These are phyloP conservation scores for Phrixothrix hirtus DNA, from an alignment of 2,888 invertebrate species.

Conservation along the genomic window DNA sequence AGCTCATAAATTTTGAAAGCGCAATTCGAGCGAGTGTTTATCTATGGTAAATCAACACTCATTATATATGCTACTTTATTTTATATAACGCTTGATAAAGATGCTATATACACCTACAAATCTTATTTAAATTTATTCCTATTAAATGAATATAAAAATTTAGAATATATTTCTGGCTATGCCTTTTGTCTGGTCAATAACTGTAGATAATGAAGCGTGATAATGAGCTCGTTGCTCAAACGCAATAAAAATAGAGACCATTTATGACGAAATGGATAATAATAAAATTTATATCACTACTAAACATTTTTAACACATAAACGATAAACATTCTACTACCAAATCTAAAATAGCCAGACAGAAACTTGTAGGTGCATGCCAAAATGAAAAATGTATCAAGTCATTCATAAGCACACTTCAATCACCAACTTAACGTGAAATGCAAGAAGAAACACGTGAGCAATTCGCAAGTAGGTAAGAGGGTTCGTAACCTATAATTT, in stretches of 20 bases:
- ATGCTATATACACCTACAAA: slow-evolving; percentile 31
- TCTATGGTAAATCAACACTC: slow-evolving; percentile 26
- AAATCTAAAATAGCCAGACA: slow-evolving; percentile 45
- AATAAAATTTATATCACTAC: slow-evolving; percentile 19
- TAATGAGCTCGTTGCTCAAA: background rate
- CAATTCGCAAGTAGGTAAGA: slow-evolving; percentile 42
- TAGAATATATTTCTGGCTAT: slow-evolving; percentile 34
- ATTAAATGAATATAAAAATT: slow-evolving; percentile 34
- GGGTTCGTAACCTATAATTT: slow-evolving; percentile 32
- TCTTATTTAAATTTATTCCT: slow-evolving; percentile 28
- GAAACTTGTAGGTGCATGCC: slow-evolving; percentile 47
- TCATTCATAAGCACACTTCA: slow-evolving; percentile 39
- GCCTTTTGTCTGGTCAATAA: slow-evolving; percentile 31
- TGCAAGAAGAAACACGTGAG: slow-evolving; percentile 42
- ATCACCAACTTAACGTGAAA: slow-evolving; percentile 39
- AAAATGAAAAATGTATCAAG: slow-evolving; percentile 32
- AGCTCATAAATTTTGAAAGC: slow-evolving; percentile 27
- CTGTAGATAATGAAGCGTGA: slow-evolving; percentile 11
- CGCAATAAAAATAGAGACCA: too few relatives aligned
- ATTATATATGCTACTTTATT: slow-evolving; percentile 24
- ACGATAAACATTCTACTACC: slow-evolving; percentile 41
- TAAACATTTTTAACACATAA: slow-evolving; percentile 36
- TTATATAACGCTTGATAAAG: slow-evolving; percentile 23
- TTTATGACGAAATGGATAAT: too few relatives aligned
- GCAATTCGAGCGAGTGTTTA: slow-evolving; percentile 42